phyloP scores from a whole-genome alignment of 2,113 vertebrate species.

The Pseudorhombus dupliciocellatus region DNA sequence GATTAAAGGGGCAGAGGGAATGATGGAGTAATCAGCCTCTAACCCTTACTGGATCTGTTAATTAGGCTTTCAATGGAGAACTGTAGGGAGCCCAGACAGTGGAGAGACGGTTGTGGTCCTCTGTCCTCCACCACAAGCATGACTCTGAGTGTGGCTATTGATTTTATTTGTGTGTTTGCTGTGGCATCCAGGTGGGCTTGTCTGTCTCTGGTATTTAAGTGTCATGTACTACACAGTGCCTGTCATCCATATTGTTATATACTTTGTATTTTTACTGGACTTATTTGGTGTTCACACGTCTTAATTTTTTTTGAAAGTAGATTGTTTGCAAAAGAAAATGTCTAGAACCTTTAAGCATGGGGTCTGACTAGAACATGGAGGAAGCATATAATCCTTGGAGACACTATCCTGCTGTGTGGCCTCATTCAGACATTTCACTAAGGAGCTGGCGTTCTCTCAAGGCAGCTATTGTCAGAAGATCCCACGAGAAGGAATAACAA shows the following conservation, averaged over 20 bases:
- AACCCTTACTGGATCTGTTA: conserved; percentile 45
- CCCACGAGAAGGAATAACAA: neutral
- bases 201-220: neutral
- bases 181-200: neutral
- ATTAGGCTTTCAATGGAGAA: conserved; percentile 53
- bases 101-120: conserved; percentile 8
- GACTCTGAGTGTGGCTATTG: conserved; percentile 18
- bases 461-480: neutral
- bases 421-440: too few species aligned
- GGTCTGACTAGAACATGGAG: too few species aligned
- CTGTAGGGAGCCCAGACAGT: conserved; percentile 1
- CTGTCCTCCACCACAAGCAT: conserved; percentile 40
- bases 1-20: conserved; percentile 16
- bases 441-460: too few species aligned
- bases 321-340: too few species aligned
- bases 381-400: too few species aligned
- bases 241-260: neutral
- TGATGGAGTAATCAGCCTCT: conserved; percentile 33
- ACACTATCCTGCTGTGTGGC: too few species aligned
- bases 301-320: too few species aligned
- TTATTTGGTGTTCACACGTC: too few species aligned
- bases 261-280: too few species aligned
- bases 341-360: too few species aligned
- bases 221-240: neutral
- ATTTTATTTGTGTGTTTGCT: conserved; percentile 35